Evolutionary conservation across 2,888 invertebrate genomes (phyloP).

Genomic region (Brachyopa scutellaris): DNA sequence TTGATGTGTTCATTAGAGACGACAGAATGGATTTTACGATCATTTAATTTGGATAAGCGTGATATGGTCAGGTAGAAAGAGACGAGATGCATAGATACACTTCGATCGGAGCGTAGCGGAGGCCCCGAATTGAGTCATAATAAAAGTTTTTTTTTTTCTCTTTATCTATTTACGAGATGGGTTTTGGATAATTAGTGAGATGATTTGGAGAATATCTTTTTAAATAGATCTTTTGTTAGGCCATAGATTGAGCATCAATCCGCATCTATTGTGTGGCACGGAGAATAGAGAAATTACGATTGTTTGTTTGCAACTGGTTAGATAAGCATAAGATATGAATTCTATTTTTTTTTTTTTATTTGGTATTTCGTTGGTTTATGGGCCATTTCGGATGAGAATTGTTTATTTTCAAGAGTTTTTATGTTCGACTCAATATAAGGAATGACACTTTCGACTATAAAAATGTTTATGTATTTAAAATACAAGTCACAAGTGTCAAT

Average conservation of each 20-base stretch:
- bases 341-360: neutral
- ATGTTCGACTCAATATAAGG: no score
- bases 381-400: neutral
- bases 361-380: no score
- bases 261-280: slow-evolving; percentile 14
- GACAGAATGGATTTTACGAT: slow-evolving; percentile 70
- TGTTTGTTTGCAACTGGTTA: slow-evolving; percentile 50
- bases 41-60: slow-evolving; percentile 72
- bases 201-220: slow-evolving; percentile 57
- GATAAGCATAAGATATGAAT: slow-evolving; percentile 24
- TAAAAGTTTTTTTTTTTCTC: slow-evolving; percentile 20
- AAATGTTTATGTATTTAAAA: no score
- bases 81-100: slow-evolving; percentile 17
- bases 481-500: no score
- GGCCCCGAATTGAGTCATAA: slow-evolving; percentile 66
- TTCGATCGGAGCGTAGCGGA: neutral
- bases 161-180: slow-evolving; percentile 70
- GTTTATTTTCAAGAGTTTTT: no score
- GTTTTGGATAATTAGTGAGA: slow-evolving; percentile 68
- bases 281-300: slow-evolving; percentile 19
- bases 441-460: no score
- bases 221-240: slow-evolving; percentile 45
- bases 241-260: slow-evolving; percentile 22
- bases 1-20: slow-evolving; percentile 72
- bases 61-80: slow-evolving; percentile 64